Evolutionary conservation across 2,113 vertebrate species (phyloP), one percentile per base, ranked within the genome.

Genomic region (Zeus faber): DNA sequence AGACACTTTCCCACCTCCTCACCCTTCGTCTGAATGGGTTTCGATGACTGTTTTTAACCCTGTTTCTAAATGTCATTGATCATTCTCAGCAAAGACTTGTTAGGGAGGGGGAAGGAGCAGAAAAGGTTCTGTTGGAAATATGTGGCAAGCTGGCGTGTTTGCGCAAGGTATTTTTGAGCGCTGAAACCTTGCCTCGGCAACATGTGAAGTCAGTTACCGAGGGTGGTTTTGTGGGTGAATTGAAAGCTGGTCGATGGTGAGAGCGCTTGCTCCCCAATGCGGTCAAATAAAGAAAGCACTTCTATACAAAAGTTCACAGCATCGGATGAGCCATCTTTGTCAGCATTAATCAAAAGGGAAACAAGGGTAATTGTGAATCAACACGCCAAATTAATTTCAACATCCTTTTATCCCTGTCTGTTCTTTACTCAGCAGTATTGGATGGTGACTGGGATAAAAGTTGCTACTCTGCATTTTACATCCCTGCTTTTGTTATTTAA

Each of bases 401-500:
- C 47, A 16, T 26, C 25, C 25, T 24, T 39, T 25, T 29, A 58
- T 63, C 56, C 24, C 35, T 43, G 26, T 29, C 29, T 22, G 9
- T 45, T 22, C 31, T 25, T 6, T 37, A n/a, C 53, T 58, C 53
- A 48, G 49, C 46, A 51, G 29, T 41, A 51, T 17, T 45, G 27
- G 27, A 4, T 6, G 11, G 23, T 13, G 20, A 1, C n/a, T 2
- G n/a, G n/a, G 25, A 22, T 21, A 26, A 37, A 58, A 52, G 48
- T 58, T 39, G 63, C 25, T 23, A 5, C 4, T 52, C 21, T 56
- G 58, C 58, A 44, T 26, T 57, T 61, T 56, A 14, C 8, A 13
- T 2, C 41, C n/a, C 33, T 17, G 14, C 46, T 59, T 35, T 9
- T n/a, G 31, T 33, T 62, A 7, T 23, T 48, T 70, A 70, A 58